These are phyloP conservation scores for Amblyraja radiata DNA, from an alignment of 2,797 vertebrate genomes.

Conservation along the genomic window DNA sequence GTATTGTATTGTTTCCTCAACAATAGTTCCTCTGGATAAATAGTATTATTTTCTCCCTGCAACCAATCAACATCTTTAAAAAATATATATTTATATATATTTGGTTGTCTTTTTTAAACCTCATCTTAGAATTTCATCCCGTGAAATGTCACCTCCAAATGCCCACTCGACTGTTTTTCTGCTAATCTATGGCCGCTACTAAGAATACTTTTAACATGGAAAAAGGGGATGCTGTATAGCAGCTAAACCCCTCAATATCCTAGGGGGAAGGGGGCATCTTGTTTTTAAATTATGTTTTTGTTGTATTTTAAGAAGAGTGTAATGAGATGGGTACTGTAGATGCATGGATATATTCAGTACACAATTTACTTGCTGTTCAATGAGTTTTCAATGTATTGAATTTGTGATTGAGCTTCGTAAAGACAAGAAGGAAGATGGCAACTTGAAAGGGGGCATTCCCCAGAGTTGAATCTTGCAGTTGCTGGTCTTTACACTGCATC, in stretches of 20 bases:
- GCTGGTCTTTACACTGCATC: background rate
- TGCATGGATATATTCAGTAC: background rate
- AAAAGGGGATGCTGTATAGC: background rate
- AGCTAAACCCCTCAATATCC: background rate
- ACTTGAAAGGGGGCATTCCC: background rate
- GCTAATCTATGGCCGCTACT: background rate
- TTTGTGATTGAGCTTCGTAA: background rate
- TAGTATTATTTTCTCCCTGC: background rate
- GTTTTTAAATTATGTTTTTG: background rate
- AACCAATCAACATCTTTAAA: background rate
- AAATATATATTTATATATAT: background rate
- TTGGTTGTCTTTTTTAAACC: background rate
- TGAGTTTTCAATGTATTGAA: background rate
- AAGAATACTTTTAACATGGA: background rate
- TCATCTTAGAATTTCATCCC: background rate
- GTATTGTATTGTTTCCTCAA: no score
- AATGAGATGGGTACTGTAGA: background rate
- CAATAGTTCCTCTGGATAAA: no score
- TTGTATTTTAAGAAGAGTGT: background rate
- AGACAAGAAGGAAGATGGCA: conserved; percentile 5
- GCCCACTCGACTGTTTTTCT: background rate
- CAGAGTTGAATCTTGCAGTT: background rate
- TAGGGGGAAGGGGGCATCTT: background rate
- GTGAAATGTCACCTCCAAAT: background rate
- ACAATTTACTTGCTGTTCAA: background rate